phyloP scores from a whole-genome alignment of 2,113 vertebrate species.

The Saguinus imperator region DNA sequence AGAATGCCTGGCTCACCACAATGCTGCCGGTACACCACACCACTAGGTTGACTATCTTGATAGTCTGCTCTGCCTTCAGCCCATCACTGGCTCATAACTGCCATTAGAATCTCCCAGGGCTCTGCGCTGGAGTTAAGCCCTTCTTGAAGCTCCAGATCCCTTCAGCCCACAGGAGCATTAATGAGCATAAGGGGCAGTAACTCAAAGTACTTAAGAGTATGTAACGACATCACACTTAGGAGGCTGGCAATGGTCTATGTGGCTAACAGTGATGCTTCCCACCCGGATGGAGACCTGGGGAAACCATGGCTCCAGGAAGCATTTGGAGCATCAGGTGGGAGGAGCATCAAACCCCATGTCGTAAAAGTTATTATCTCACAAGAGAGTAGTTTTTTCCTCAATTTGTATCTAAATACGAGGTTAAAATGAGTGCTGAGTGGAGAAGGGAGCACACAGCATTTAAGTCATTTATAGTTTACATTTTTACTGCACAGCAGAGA shows the following conservation, averaged over 20 bases:
- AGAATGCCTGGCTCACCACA: background rate
- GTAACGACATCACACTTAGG: background rate
- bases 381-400: slow-evolving; percentile 55
- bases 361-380: slow-evolving; percentile 54
- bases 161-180: background rate
- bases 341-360: background rate
- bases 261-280: background rate
- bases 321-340: background rate
- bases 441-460: slow-evolving; percentile 43
- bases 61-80: background rate
- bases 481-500: slow-evolving; percentile 75
- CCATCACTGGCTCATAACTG: rapidly evolving
- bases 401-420: slow-evolving; percentile 60
- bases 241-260: background rate
- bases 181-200: background rate
- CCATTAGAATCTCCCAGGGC: background rate
- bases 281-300: background rate
- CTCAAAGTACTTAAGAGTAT: background rate
- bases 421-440: slow-evolving; percentile 64
- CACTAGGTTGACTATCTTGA: background rate
- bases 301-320: background rate
- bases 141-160: background rate
- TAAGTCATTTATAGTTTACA: slow-evolving; percentile 78
- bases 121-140: background rate
- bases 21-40: no score